These are phyloP conservation scores for Stratiomys singularior DNA, from an alignment of 2,888 invertebrate genomes.

Conservation along the genomic window DNA sequence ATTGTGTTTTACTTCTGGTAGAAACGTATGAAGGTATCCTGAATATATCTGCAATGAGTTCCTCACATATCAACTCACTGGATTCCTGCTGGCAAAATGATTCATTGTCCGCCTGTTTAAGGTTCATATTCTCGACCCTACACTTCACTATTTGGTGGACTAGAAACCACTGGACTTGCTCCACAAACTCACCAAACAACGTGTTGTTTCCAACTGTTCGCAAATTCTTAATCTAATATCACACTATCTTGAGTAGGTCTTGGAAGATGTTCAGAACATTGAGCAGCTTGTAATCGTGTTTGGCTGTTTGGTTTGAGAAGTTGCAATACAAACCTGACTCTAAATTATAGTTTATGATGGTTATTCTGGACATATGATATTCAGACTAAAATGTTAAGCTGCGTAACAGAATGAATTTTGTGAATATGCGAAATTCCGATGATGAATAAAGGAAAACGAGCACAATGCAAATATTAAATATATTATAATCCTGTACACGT, in stretches of 20 bases:
- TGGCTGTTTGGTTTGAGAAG: too few species aligned
- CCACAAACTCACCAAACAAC: neutral
- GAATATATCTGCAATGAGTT: too few species aligned
- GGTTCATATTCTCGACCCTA: neutral
- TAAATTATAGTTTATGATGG: constrained; percentile 48
- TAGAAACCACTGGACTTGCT: neutral
- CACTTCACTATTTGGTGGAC: neutral
- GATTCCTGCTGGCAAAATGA: too few species aligned
- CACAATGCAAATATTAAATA: too few species aligned
- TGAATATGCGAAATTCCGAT: too few species aligned
- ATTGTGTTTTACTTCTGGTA: too few species aligned
- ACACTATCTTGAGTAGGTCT: neutral
- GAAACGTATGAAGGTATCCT: too few species aligned
- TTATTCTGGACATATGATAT: constrained; percentile 42
- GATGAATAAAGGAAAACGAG: too few species aligned
- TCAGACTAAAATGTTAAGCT: constrained; percentile 3
- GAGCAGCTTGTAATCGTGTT: constrained; percentile 43
- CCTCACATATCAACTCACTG: too few species aligned
- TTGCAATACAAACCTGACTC: neutral
- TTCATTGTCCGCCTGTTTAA: too few species aligned
- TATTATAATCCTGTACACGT: too few species aligned
- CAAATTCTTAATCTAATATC: neutral
- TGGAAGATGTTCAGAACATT: neutral
- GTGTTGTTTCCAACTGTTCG: neutral
- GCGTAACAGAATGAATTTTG: too few species aligned